phyloP scores from a whole-genome alignment of 2,113 vertebrate species.

The Clupea harengus region DNA sequence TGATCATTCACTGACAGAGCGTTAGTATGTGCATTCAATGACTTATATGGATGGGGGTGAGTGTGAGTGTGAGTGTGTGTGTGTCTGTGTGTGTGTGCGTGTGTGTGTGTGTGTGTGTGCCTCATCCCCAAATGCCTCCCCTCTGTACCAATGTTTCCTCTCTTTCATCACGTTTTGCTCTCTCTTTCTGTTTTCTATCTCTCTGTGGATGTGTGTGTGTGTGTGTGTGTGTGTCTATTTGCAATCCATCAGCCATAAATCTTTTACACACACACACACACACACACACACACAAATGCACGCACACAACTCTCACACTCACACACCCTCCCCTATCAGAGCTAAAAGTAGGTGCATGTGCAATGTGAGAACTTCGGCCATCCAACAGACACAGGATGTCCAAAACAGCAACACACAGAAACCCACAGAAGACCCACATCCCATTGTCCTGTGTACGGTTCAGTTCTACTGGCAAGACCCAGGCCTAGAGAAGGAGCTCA shows the following conservation, averaged over 20 bases:
- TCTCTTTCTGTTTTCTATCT: too few relatives aligned
- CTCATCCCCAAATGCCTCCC: too few relatives aligned
- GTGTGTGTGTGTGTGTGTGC: not conserved
- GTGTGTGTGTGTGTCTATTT: not conserved
- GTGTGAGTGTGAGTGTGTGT: not conserved
- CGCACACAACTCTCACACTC: not conserved
- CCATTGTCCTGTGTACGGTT: not conserved
- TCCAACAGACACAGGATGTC: not conserved
- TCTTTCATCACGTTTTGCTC: too few relatives aligned
- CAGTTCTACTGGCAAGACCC: not conserved
- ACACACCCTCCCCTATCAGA: not conserved
- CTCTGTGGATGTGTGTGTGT: not conserved
- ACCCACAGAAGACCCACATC: not conserved
- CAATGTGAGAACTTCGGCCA: not conserved
- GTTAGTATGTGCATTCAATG: not conserved
- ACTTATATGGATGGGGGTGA: not conserved
- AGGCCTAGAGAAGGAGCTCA: not conserved
- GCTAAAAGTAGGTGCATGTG: too few relatives aligned
- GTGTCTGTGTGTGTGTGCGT: not conserved
- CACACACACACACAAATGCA: not conserved
- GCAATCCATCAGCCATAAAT: not conserved
- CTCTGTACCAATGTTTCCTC: too few relatives aligned
- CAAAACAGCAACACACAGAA: conserved; percentile 3
- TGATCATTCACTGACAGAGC: not conserved
- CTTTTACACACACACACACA: not conserved